Evolutionary conservation across 2,113 vertebrate species (phyloP), one percentile per base, ranked within the genome.

Genomic region (Sebastes fasciatus): DNA sequence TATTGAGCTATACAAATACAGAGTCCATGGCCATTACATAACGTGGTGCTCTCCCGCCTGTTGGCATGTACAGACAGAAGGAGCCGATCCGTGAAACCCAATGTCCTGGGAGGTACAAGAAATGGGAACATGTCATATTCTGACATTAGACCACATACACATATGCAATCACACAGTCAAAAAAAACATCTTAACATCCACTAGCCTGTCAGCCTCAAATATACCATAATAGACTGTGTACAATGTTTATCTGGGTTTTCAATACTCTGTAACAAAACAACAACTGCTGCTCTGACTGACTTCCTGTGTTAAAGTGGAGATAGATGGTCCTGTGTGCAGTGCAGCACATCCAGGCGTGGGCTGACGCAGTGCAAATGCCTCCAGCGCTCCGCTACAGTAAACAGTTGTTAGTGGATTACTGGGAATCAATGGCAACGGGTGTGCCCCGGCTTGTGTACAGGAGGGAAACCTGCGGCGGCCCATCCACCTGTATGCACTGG

Each of bases 371-470:
- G 57, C 48, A 82, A 88, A 90, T 34, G 83, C 88, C 86, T 79
- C 55, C 73, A 77, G 88, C 65, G 43, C 84, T 78, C 26, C 14
- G 49, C 86, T 58, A 88, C 84, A 84, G 77, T 85, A 84, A 89
- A 91, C 86, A 83, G 78, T 82, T 85, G 88, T 89, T 87, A 84
- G 87, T 82, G 74, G 84, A 88, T 91, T 90, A 90, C 76, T 64
- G 63, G 17, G 70, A 91, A 87, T 86, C 88, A 79, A 84, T 88
- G 73, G 77, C 48, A 84, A 46, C 6, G 43, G 87, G 84, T 79
- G 79, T 82, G 79, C 76, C 55, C 26, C 2, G 9, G 64, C 61
- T 48, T 26, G 2, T 9, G 19, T 65, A 17, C 4, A 10, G 57
- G 21, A 48, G 19, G 78, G 57, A 52, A 84, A 75, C 64, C 66